Base-by-base conservation (phyloP, 2,888 invertebrate genomes). In the Athripsodes cinereus region DNA sequence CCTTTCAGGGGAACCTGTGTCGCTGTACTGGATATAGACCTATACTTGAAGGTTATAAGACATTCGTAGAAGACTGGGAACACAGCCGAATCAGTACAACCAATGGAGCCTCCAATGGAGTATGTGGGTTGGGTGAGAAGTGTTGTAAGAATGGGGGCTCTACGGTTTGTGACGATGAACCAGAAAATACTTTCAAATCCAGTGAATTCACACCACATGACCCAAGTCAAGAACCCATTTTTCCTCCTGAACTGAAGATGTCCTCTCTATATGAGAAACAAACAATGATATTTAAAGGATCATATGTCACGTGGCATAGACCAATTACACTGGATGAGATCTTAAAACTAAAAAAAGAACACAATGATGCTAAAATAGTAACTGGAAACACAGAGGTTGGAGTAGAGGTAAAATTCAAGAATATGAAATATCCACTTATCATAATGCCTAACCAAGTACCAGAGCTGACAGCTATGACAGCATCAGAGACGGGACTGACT, bases 21-120 rank as follows among this genome's bases (percentile, higher is more conserved):
- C 82, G 96, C 60, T 96, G 96, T 70, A 96, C 96, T 0, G 96
- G 96, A 0, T 96, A 96, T 68, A 81, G 96, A 65, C 91, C 96
- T 0, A 96, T 96, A 59, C 82, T 96, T 51, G 94, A 96, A 72
- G 94, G 92, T 0, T 93, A 88, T 67, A 87, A 85, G 74, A 88
- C 91, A 0, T 92, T 95, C 66, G 86, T 86, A 0, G 87, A 89
- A 70, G 88, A 86, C 65, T 88, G 85, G 85, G 84, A 85, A 47
- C 79, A 77, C 62, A 64, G 66, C 44, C 56, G 64, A 1, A 65
- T 68, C 26, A 26, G 5, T 26, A 26, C 26, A 26, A 26, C 26
- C 26, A 26, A 26, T 26, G 26, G 26, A 44, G 68, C 59, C 58
- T 63, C 61, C 2, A 68, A 71, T 55, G 69, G 69, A 58, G 64